Conservation (phyloP, 2,888 invertebrate genomes). For the Sturmia bella region DNA sequence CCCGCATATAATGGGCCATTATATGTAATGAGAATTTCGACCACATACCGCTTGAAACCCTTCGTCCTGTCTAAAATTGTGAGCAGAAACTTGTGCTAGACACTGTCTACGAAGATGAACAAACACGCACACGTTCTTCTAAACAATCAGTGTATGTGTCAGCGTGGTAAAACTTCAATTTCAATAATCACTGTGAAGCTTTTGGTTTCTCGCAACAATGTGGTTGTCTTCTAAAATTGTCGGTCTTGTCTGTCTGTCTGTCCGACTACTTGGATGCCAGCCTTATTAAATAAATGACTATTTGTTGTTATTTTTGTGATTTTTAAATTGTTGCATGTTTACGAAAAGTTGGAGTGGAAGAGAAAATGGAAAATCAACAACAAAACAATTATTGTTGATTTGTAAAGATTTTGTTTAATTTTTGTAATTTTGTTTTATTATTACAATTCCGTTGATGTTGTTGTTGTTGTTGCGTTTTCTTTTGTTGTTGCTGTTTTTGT, state of each 20-base stretch:
- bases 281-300: constrained; percentile 29
- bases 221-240: constrained; percentile 14
- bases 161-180: constrained; percentile 9
- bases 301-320: constrained; percentile 24
- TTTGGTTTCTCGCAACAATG: background rate
- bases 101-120: background rate
- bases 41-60: too few species aligned
- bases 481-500: constrained; percentile 30
- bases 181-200: too few species aligned
- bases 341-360: constrained; percentile 3
- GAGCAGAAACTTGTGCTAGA: background rate
- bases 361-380: background rate
- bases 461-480: background rate
- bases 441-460: background rate
- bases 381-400: constrained; percentile 42
- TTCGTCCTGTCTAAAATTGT: background rate
- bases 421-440: constrained; percentile 11
- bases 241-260: constrained; percentile 25
- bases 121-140: background rate
- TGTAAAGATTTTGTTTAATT: constrained; percentile 54
- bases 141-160: background rate
- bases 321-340: constrained; percentile 45
- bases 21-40: too few species aligned
- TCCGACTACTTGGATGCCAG: constrained; percentile 2
- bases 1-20: too few species aligned